Percentiles rank a stretch among this genome's conserved stretches.
phyloP scores from a whole-genome alignment of 2,888 invertebrate species.

The Eretmocerus hayati region DNA sequence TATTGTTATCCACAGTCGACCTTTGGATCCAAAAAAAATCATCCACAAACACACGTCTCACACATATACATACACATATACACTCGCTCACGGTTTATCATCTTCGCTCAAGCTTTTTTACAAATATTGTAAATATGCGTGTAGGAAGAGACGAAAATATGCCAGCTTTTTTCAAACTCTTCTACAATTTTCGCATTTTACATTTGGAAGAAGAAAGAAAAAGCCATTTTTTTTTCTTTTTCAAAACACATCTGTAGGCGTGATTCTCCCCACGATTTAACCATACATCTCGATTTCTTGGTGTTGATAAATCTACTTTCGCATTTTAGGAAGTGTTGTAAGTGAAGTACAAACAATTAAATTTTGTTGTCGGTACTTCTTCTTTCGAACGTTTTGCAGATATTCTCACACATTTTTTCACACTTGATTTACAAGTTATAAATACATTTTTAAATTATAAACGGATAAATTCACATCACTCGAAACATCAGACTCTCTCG shows the following conservation, averaged over 20 bases:
- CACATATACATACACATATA: no score
- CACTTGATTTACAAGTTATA: not conserved
- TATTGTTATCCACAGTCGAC: not conserved
- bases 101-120: no score
- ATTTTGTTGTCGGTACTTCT: conserved; percentile 11
- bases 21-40: not conserved
- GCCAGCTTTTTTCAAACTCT: not conserved
- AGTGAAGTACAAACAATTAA: no score
- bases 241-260: no score
- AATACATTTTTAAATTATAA: conserved; percentile 8
- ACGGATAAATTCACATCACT: conserved; percentile 5
- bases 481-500: conserved; percentile 12
- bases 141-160: not conserved
- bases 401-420: conserved; percentile 1
- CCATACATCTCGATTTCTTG: no score
- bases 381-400: conserved; percentile 4
- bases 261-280: no score
- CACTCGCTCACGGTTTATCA: no score
- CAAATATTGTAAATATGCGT: not conserved
- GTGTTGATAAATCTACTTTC: no score
- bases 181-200: not conserved
- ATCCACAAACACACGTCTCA: no score
- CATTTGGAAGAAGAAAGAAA: conserved; percentile 5
- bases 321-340: no score
- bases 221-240: no score